phyloP scores from a whole-genome alignment of 2,113 vertebrate genomes.

The Edolisoma coerulescens region DNA sequence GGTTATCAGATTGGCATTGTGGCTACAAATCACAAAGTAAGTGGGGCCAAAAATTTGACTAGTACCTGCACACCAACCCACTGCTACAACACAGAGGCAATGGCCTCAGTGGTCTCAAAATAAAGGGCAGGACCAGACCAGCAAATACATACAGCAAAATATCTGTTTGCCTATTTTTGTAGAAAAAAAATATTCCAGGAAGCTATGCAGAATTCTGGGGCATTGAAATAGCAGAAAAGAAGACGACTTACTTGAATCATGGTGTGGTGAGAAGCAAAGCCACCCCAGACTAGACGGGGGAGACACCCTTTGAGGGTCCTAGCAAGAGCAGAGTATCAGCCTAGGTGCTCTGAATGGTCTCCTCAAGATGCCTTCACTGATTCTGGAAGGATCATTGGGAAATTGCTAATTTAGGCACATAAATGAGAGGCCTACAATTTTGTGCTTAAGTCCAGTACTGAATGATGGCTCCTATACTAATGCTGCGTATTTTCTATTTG shows the following conservation, averaged over 20 bases:
- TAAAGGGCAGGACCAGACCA: neutral
- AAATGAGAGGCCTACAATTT: neutral
- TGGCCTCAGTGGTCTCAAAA: neutral
- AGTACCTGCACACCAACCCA: neutral
- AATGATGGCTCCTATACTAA: neutral
- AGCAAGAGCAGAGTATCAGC: neutral
- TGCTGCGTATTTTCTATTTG: neutral
- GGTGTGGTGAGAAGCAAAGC: neutral
- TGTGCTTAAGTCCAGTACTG: neutral
- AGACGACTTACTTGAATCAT: neutral
- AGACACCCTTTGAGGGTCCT: neutral
- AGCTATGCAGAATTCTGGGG: neutral
- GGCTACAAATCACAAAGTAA: neutral
- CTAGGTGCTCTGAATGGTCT: neutral
- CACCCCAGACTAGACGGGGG: neutral
- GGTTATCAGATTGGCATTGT: neutral
- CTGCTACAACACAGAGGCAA: neutral
- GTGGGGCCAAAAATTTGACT: neutral
- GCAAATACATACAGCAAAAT: neutral
- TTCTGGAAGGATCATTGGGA: neutral
- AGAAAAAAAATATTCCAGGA: neutral
- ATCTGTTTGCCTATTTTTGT: neutral
- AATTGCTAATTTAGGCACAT: neutral
- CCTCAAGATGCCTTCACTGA: rapidly evolving
- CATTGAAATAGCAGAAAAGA: neutral